Evolutionary conservation across 1,140 invertebrate genomes (phyloP).

Genomic region (Nebria ingens): DNA sequence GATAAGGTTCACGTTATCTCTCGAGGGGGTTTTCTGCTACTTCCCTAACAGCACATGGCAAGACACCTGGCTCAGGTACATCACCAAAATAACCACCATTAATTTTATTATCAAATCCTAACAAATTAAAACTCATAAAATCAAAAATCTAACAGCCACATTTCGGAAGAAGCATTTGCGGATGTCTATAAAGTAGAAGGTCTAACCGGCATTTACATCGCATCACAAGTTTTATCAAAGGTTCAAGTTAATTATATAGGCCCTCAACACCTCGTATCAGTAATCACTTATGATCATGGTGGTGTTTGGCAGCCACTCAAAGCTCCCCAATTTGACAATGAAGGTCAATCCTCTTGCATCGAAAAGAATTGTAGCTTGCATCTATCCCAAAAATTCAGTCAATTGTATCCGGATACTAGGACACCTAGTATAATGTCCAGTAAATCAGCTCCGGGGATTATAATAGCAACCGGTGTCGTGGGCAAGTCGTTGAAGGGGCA

Average conservation of each 20-base stretch:
- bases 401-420: slow-evolving; percentile 67
- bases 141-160: too few relatives aligned
- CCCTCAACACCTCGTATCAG: slow-evolving; percentile 61
- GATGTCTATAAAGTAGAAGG: slow-evolving; percentile 83
- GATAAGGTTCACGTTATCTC: slow-evolving; percentile 62
- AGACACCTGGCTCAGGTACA: slow-evolving; percentile 73
- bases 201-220: slow-evolving; percentile 79
- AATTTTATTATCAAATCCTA: slow-evolving; percentile 7
- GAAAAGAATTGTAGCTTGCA: slow-evolving; percentile 70
- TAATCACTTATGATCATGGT: slow-evolving; percentile 85
- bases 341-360: slow-evolving; percentile 51
- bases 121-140: slow-evolving; percentile 8
- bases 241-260: slow-evolving; percentile 43
- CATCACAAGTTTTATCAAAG: slow-evolving; percentile 56
- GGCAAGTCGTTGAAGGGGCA: slow-evolving; percentile 69
- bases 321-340: slow-evolving; percentile 53
- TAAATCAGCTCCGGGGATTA: slow-evolving; percentile 76
- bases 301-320: slow-evolving; percentile 65
- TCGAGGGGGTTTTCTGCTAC: slow-evolving; percentile 74
- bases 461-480: slow-evolving; percentile 75
- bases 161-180: slow-evolving; percentile 72
- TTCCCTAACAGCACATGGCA: slow-evolving; percentile 72
- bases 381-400: slow-evolving; percentile 73
- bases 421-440: slow-evolving; percentile 75
- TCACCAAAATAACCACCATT: slow-evolving; percentile 23